Evolutionary conservation across 2,888 invertebrate genomes (phyloP), one percentile per base, ranked within the genome.

Genomic region (Mylabris sibirica): DNA sequence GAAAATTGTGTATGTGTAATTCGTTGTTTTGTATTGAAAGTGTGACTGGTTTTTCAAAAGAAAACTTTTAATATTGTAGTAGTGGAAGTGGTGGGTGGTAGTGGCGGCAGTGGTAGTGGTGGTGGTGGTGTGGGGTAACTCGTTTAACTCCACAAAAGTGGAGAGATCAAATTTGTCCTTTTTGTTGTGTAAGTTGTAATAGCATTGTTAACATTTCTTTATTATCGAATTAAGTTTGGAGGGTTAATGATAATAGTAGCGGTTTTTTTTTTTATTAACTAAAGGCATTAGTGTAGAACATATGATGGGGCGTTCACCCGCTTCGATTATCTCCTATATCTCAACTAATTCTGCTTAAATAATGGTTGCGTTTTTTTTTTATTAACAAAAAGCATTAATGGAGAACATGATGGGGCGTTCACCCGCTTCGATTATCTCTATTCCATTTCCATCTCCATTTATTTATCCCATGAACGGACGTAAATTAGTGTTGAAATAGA

Each of bases 171-270:
- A 1, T 24, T 57, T 57, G 57, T 57, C 57, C 30, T 30, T 57
- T 57, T 57, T 26, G 22, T 57, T 26, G 3, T 26, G 57, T 57
- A 57, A 57, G 57, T 57, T 49, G 20, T 17, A 49, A 49, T 20
- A 49, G 3, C 49, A 49, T 11, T n/a, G 20, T 49, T 49, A 49
- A 22, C 49, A 22, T 0, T 20, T 26, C 14, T 6, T 24, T 24
- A 24, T 57, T 5, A 57, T 57, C 24, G 4, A 24, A 57, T 57
- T 22, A 14, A 57, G 11, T 20, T 22, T 8, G 4, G 12, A 9
- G 20, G 12, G 22, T 26, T 57, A n/a, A 22, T 26, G 14, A 57
- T n/a, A 24, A 5, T 12, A 14, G n/a, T 44, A n/a, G 30, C 30
- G 30, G 4, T 30, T 30, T 30, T 30, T 30, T 30, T 30, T 30